These are phyloP conservation scores for Rhamphomyia laevipes DNA, from an alignment of 2,888 invertebrate species.

Conservation along the genomic window DNA sequence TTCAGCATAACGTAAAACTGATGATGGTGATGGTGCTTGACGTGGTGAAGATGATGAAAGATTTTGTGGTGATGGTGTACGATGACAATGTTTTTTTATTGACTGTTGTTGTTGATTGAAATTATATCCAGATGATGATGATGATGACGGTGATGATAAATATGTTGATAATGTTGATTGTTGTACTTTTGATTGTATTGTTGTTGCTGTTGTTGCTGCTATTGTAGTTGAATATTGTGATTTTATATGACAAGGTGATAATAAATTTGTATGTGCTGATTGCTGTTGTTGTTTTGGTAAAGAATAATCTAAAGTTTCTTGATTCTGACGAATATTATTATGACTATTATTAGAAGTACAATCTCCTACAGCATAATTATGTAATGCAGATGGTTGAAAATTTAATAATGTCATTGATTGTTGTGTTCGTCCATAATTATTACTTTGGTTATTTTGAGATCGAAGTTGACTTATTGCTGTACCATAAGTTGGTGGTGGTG, in stretches of 20 bases:
- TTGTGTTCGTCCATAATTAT: neutral
- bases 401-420: constrained; percentile 22
- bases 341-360: neutral
- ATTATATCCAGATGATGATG: constrained; percentile 4
- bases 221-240: too few relatives aligned
- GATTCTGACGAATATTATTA: constrained; percentile 14
- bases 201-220: constrained; percentile 7
- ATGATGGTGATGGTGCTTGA: constrained; percentile 25
- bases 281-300: neutral
- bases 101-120: too few relatives aligned
- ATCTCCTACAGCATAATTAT: too few relatives aligned
- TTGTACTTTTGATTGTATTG: constrained; percentile 8
- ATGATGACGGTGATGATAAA: constrained; percentile 8
- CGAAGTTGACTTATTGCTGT: constrained; percentile 37
- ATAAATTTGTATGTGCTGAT: neutral
- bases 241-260: too few relatives aligned
- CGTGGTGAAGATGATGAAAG: constrained; percentile 5
- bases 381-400: neutral
- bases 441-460: constrained; percentile 37
- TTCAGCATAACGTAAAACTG: constrained; percentile 33
- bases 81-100: too few relatives aligned
- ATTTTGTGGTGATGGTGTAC: neutral
- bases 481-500: constrained; percentile 37
- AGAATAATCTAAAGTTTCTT: constrained; percentile 2
- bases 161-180: constrained; percentile 1